Conservation (phyloP, 2,888 invertebrate genomes). For the Tortricodes alternella region DNA sequence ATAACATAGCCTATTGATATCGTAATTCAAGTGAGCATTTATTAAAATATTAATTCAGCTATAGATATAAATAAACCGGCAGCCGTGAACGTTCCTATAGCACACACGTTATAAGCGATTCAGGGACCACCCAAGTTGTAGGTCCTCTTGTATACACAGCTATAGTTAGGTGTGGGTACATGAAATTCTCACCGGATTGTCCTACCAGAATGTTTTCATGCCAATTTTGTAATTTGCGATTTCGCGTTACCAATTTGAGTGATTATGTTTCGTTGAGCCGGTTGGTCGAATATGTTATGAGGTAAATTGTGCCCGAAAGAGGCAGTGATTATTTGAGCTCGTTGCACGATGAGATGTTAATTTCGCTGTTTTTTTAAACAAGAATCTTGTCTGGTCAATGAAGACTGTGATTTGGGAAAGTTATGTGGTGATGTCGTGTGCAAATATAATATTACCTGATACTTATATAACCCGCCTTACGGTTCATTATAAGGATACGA, state of each 20-base stretch:
- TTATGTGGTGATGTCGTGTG: constrained; percentile 27
- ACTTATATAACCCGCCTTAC: no score
- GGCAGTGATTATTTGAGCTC: constrained; percentile 55
- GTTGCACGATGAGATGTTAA: constrained; percentile 67
- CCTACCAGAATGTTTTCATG: constrained; percentile 53
- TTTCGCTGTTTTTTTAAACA: constrained; percentile 38
- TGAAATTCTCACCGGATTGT: constrained; percentile 42
- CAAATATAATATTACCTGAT: constrained; percentile 27
- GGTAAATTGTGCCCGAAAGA: constrained; percentile 58
- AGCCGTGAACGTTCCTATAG: constrained; percentile 48
- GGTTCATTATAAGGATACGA: no score
- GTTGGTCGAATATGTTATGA: constrained; percentile 65
- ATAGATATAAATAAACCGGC: constrained; percentile 53
- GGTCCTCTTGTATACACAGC: constrained; percentile 51
- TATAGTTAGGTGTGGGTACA: constrained; percentile 34
- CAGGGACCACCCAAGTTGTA: constrained; percentile 75
- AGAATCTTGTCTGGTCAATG: constrained; percentile 11
- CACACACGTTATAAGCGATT: constrained; percentile 61
- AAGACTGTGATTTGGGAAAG: constrained; percentile 27
- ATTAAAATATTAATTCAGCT: constrained; percentile 65
- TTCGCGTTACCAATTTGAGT: constrained; percentile 72
- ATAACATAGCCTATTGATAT: constrained; percentile 61
- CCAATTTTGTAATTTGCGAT: constrained; percentile 76
- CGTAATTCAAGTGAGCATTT: constrained; percentile 63
- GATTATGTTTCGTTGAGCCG: constrained; percentile 58